Base-by-base conservation (phyloP, 1,140 invertebrate species). In the Bradynema listronoti region DNA sequence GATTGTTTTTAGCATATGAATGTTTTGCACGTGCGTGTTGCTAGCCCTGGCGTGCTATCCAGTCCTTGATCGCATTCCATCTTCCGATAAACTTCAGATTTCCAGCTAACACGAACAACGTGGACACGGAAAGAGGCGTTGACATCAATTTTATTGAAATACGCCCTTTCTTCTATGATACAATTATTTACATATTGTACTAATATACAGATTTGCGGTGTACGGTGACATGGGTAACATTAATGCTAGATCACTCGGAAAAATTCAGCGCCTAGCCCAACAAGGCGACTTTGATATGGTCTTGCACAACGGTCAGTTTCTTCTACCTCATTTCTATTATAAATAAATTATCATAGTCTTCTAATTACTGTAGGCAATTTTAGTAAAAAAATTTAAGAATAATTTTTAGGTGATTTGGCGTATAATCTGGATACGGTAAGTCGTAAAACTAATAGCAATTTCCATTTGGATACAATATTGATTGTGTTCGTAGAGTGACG, bases 181-280 rank as follows among this genome's bases (percentile, higher is more conserved):
- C 36, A 58, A 27, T 29, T 42, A 56, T 27, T 25, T 29, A 33
- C 61, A 24, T 16, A 36, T 6, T 5, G 6, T 61, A 25, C 24
- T 61, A 30, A 19, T 19, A 25, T 56, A 24, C 5, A 65, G 65
- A 34, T 72, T 82, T 56, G 81, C 80, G 3, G 63, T 84, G 24
- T 84, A 77, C 69, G 83, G 83, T 6, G 83, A 84, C 71, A 78
- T 84, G 74, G 83, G 83, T 16, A 82, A 80, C 62, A 65, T 65
- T 5, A 84, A 83, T 71, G 81, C 79, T 19, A 77, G 79, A 42
- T 82, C 82, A 19, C 57, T 84, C 1, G 73, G 80, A 1, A 58
- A 77, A 34, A 67, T 84, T 30, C 78, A 81, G 49, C 61, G 76
- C 42, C 80, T 81, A 22, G 73, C 75, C 0, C 69, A 81, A 43